Evolutionary conservation across 2,113 vertebrate species (phyloP), one percentile per base, ranked within the genome.

Genomic region (Eudyptes chrysolophus): DNA sequence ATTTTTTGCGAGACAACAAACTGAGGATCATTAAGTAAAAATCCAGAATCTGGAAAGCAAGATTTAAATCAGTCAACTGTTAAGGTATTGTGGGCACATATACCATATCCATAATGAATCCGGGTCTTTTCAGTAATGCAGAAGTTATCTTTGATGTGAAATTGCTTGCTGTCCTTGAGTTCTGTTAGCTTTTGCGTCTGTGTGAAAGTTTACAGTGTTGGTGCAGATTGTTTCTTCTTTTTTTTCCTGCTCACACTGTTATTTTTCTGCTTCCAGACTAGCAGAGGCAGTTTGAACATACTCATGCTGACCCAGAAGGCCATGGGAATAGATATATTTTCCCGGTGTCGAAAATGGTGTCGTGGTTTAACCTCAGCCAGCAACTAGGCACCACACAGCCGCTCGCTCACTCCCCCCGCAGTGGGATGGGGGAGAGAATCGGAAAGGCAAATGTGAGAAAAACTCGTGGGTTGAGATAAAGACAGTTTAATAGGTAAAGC

Each of bases 21-120:
- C 19, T 26, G 40, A 89, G 38, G 69, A 94, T 95, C 84, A 69
- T 87, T 94, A 97, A 92, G 51, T 84, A 87, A 96, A 95, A 97
- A 91, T 69, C 9, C 30, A 49, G 80, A 93, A 91, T 78, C 57
- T 92, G 87, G 70, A 97, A 97, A 95, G 27, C 8, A 68, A 87
- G 83, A 81, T 95, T 81, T 91, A 92, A 87, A 55, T 71, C 64
- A 89, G 48, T 87, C 57, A 95, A 34, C 91, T 95, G 49, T 95
- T 97, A 92, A 84, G 89, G 79, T 87, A 25, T 42, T 70, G 52
- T 89, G 64, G 61, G 75, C 76, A 60, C 7, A 5, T 60, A 18
- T n/a, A 76, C 8, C 8, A 4, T 72, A 26, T 49, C 79, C 57
- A 48, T 90, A 90, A 92, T 66, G 48, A 95, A 87, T 94, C 79